Conservation (phyloP, 1,140 invertebrate species). For the Hormaphis cornu region DNA sequence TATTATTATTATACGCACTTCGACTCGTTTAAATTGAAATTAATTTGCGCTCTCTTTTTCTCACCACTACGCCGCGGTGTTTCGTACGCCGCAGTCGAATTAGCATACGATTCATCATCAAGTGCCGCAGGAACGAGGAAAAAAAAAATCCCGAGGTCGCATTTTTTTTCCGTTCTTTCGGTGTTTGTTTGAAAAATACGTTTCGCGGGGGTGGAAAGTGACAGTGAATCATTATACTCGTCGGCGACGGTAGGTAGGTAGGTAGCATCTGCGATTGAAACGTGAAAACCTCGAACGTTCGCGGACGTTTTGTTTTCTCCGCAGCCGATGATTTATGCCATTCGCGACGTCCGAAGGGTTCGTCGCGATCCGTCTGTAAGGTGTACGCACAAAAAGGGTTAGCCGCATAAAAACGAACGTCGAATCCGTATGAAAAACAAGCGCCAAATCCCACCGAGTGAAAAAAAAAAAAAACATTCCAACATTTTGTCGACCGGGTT, state of each 20-base stretch:
- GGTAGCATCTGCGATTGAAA: constrained; percentile 31
- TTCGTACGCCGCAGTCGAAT: neutral
- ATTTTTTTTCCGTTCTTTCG: neutral
- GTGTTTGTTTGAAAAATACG: neutral
- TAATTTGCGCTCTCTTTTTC: constrained; percentile 27
- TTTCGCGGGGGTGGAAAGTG: neutral
- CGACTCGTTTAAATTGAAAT: constrained; percentile 33
- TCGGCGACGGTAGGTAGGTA: too few relatives aligned
- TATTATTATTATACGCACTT: constrained; percentile 3
- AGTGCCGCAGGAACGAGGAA: neutral
- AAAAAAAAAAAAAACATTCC: too few relatives aligned
- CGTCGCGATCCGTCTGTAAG: neutral
- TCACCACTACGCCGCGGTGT: neutral
- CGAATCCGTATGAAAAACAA: too few relatives aligned
- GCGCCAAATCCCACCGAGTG: neutral
- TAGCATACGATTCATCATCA: constrained; percentile 8
- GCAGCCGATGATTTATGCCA: constrained; percentile 3
- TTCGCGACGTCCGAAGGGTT: neutral
- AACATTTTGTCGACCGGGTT: too few relatives aligned
- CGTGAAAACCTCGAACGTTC: constrained; percentile 7
- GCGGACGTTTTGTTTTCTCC: constrained; percentile 15
- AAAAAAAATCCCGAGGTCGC: constrained; percentile 6
- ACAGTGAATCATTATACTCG: constrained; percentile 29
- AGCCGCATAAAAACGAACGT: neutral
- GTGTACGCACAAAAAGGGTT: too few relatives aligned